A percentile compares a stretch with the other conserved stretches of the same genome.
These are phyloP conservation scores for Lissonota sp. DNA, from an alignment of 2,888 invertebrate species.

Conservation along the genomic window DNA sequence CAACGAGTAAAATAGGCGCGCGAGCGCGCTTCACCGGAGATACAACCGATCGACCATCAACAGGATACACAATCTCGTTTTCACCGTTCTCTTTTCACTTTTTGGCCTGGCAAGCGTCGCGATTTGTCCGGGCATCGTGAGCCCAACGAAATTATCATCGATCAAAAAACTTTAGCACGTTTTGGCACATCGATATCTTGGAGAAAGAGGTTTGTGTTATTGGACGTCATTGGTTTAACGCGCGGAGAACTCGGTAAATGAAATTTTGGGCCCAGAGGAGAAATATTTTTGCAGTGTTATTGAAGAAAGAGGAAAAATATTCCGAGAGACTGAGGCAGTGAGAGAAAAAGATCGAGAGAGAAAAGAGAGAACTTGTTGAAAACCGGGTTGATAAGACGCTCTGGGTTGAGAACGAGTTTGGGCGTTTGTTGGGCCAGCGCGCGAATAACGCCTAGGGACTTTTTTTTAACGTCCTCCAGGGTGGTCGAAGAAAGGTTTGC, in stretches of 20 bases:
- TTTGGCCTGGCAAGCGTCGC: slow-evolving; percentile 16
- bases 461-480: slow-evolving; percentile 44
- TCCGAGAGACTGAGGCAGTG: not conserved
- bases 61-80: slow-evolving; percentile 44
- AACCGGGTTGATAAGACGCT: slow-evolving; percentile 56
- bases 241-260: too few relatives aligned
- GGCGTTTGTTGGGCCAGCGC: slow-evolving; percentile 36
- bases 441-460: slow-evolving; percentile 46
- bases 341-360: not conserved
- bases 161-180: too few relatives aligned
- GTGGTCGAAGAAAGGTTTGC: slow-evolving; percentile 43
- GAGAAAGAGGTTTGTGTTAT: too few relatives aligned
- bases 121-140: not conserved
- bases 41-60: slow-evolving; percentile 53
- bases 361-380: slow-evolving; percentile 18
- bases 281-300: too few relatives aligned
- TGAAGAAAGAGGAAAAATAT: too few relatives aligned
- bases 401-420: slow-evolving; percentile 50
- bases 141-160: too few relatives aligned
- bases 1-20: slow-evolving; percentile 5
- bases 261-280: too few relatives aligned
- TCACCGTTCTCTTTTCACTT: slow-evolving; percentile 39
- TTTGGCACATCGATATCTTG: too few relatives aligned
- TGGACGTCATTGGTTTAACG: too few relatives aligned
- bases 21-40: slow-evolving; percentile 39